Percentiles rank a stretch among this genome's conserved stretches.
Evolutionary conservation across 2,888 invertebrate species (phyloP).

Genomic region (Stenodema calcarata): DNA sequence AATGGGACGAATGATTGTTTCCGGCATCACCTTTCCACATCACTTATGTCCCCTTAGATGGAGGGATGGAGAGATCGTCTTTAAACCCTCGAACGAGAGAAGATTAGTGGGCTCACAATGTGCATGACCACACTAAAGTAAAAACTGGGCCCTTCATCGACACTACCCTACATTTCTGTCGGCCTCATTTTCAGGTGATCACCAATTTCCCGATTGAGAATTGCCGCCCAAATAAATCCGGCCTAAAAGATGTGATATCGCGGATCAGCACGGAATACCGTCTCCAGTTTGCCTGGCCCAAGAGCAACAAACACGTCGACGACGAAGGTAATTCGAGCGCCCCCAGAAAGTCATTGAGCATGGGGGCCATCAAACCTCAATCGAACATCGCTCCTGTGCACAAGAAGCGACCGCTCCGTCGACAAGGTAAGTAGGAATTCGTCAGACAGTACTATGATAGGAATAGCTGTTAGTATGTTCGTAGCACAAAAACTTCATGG

Average conservation of each 20-base stretch:
- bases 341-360: constrained; percentile 84
- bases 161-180: neutral
- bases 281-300: constrained; percentile 89
- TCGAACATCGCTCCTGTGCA: constrained; percentile 60
- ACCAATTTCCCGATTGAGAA: constrained; percentile 54
- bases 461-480: constrained; percentile 33
- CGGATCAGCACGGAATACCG: constrained; percentile 85
- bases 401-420: constrained; percentile 59
- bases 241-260: constrained; percentile 74
- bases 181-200: constrained; percentile 48
- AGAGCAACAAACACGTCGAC: constrained; percentile 64
- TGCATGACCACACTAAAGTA: no score
- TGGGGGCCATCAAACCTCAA: constrained; percentile 80
- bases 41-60: no score
- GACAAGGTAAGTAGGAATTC: constrained; percentile 40
- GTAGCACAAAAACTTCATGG: constrained; percentile 48
- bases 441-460: neutral
- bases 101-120: no score
- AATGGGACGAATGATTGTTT: no score
- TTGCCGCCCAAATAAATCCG: constrained; percentile 46
- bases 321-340: constrained; percentile 63
- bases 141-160: neutral
- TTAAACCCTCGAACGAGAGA: no score
- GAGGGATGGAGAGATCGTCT: no score
- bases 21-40: no score